phyloP scores from a whole-genome alignment of 2,888 invertebrate species.

The Polyploca ridens region DNA sequence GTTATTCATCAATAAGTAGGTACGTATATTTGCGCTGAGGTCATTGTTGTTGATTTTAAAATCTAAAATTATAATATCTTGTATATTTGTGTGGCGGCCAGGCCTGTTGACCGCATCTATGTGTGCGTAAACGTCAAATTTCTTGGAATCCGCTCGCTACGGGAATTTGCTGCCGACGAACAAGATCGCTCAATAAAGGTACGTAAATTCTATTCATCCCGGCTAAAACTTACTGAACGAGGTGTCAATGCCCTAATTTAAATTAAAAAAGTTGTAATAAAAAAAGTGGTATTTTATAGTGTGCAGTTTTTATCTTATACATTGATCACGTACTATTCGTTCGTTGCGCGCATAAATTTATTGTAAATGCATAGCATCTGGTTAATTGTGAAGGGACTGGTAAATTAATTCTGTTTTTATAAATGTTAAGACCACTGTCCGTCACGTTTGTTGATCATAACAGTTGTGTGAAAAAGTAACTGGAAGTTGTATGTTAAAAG shows the following conservation, averaged over 20 bases:
- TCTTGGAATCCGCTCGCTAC: slow-evolving; percentile 66
- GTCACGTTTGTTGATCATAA: not conserved
- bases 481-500: not conserved
- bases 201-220: slow-evolving; percentile 15
- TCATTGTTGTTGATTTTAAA: slow-evolving; percentile 67
- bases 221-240: not conserved
- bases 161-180: slow-evolving; percentile 31
- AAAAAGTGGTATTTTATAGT: not conserved
- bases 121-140: slow-evolving; percentile 70
- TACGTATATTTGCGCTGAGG: slow-evolving; percentile 24
- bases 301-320: not conserved
- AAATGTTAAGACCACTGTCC: not conserved
- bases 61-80: slow-evolving; percentile 66
- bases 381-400: slow-evolving; percentile 4
- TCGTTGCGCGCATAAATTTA: not conserved
- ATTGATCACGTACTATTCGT: not conserved
- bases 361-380: not conserved
- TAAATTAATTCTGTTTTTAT: slow-evolving; percentile 13
- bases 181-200: slow-evolving; percentile 43
- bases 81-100: slow-evolving; percentile 51
- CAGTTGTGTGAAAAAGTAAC: not conserved
- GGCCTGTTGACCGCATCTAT: slow-evolving; percentile 30
- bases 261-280: not conserved
- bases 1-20: not conserved
- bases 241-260: not conserved